phyloP scores from a whole-genome alignment of 2,888 invertebrate species.

The Diadromus collaris region DNA sequence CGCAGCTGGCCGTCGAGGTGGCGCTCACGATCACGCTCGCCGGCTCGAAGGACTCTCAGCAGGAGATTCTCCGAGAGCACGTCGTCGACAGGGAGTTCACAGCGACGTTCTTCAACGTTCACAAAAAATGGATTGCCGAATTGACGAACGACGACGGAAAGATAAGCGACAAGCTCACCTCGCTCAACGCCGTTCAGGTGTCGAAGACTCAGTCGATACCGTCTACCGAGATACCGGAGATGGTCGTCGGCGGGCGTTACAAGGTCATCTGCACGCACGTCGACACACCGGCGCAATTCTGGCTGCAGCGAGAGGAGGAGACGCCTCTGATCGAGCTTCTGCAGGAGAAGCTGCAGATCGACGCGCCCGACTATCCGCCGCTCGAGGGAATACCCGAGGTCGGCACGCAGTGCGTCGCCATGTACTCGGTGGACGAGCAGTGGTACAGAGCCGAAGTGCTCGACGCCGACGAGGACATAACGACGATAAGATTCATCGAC shows the following conservation, averaged over 20 bases:
- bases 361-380: slow-evolving; percentile 81
- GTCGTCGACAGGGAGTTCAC: slow-evolving; percentile 81
- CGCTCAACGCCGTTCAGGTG: slow-evolving; percentile 63
- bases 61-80: slow-evolving; percentile 69
- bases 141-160: slow-evolving; percentile 81
- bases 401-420: slow-evolving; percentile 87
- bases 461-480: slow-evolving; percentile 88
- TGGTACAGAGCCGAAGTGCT: slow-evolving; percentile 97
- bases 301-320: slow-evolving; percentile 85
- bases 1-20: slow-evolving; percentile 74
- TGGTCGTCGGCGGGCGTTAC: slow-evolving; percentile 70
- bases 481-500: slow-evolving; percentile 89
- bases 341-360: slow-evolving; percentile 85
- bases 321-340: slow-evolving; percentile 82
- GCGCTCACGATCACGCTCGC: slow-evolving; percentile 70
- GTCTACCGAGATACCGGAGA: slow-evolving; percentile 66
- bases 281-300: slow-evolving; percentile 90
- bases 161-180: slow-evolving; percentile 81
- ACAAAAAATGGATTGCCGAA: slow-evolving; percentile 83
- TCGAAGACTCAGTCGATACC: slow-evolving; percentile 73
- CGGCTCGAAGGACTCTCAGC: slow-evolving; percentile 80
- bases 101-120: slow-evolving; percentile 82
- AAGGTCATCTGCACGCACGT: slow-evolving; percentile 85
- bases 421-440: slow-evolving; percentile 90
- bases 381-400: slow-evolving; percentile 82